These are phyloP conservation scores for Scrobipalpa costella DNA, from an alignment of 2,888 invertebrate species.

Conservation along the genomic window DNA sequence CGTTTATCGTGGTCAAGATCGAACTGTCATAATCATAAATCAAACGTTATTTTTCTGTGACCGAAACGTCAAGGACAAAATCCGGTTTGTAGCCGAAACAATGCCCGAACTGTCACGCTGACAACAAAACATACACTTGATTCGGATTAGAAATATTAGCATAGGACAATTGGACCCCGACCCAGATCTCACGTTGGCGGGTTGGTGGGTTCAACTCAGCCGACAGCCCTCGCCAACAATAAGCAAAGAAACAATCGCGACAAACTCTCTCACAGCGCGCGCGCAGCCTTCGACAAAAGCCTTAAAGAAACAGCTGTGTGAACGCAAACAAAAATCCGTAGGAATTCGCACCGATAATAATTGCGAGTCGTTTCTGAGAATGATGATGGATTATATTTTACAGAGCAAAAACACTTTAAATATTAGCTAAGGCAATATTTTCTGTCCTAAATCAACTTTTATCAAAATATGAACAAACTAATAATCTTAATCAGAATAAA, in stretches of 20 bases:
- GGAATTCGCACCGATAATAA: slow-evolving; percentile 33
- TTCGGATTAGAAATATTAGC: slow-evolving; percentile 37
- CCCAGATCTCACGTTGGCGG: slow-evolving; percentile 76
- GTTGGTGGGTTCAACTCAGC: slow-evolving; percentile 34
- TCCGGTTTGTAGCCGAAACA: slow-evolving; percentile 26
- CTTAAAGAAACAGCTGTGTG: slow-evolving; percentile 78
- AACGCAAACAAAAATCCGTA: slow-evolving; percentile 66
- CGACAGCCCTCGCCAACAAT: slow-evolving; percentile 52
- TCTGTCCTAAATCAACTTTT: background rate
- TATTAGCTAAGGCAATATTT: background rate
- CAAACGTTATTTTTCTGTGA: background rate
- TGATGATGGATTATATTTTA: background rate
- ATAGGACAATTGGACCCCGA: slow-evolving; percentile 54
- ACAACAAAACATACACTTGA: slow-evolving; percentile 21
- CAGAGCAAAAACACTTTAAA: background rate
- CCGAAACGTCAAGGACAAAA: slow-evolving; percentile 23
- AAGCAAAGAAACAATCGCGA: slow-evolving; percentile 70
- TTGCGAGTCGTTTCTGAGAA: background rate
- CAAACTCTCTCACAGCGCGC: slow-evolving; percentile 68
- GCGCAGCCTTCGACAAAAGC: slow-evolving; percentile 72
- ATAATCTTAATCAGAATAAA: too few relatives aligned
- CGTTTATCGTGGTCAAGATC: background rate
- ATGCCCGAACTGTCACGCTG: slow-evolving; percentile 15
- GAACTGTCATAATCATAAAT: background rate
- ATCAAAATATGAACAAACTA: background rate